These are phyloP conservation scores for Ophion costatus DNA, from an alignment of 2,888 invertebrate species.

Conservation along the genomic window DNA sequence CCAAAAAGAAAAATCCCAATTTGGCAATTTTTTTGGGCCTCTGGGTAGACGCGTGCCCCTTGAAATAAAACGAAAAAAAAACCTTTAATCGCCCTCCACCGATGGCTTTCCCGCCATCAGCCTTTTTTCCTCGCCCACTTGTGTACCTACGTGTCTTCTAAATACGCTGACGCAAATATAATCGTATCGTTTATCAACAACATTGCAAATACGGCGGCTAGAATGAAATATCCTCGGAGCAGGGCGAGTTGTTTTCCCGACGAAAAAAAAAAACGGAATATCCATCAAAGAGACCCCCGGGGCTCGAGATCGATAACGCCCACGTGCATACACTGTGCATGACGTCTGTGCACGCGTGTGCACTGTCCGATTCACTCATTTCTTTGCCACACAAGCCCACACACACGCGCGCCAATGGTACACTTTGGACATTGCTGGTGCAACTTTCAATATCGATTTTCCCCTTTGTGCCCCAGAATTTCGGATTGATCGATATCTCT, in stretches of 20 bases:
- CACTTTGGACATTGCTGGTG: too few relatives aligned
- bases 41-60: too few relatives aligned
- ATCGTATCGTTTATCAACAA: slow-evolving; percentile 79
- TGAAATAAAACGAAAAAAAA: too few relatives aligned
- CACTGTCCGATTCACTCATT: background rate
- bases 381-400: too few relatives aligned
- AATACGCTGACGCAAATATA: slow-evolving; percentile 57
- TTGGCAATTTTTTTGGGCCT: too few relatives aligned
- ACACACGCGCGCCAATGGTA: too few relatives aligned
- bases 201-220: slow-evolving; percentile 75
- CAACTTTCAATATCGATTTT: too few relatives aligned
- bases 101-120: too few relatives aligned
- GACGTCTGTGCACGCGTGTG: background rate
- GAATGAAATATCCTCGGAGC: slow-evolving; percentile 77
- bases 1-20: too few relatives aligned
- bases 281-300: slow-evolving; percentile 71
- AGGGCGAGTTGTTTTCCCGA: slow-evolving; percentile 65
- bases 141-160: slow-evolving; percentile 35
- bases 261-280: slow-evolving; percentile 65
- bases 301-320: slow-evolving; percentile 78
- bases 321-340: slow-evolving; percentile 64
- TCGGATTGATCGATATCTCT: too few relatives aligned
- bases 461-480: too few relatives aligned
- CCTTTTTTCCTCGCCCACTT: background rate
- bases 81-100: too few relatives aligned